Evolutionary conservation across 2,888 invertebrate species (phyloP), one percentile per base, ranked within the genome.

Genomic region (Brenthis hecate): DNA sequence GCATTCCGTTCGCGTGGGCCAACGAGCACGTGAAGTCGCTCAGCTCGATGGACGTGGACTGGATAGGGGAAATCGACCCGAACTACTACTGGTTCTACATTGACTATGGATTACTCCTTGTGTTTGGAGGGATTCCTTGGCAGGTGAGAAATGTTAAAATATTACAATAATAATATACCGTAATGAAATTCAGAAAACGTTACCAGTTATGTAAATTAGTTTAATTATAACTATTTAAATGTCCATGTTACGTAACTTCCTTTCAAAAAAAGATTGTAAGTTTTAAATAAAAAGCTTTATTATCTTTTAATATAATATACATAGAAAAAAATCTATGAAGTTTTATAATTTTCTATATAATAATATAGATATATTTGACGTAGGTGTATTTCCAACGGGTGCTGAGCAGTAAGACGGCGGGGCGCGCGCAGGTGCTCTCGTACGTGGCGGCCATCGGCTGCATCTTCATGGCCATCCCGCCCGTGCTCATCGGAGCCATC

Each of bases 121-220:
- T 99, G 60, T 98, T 99, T 80, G 99, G 99, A 19, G 99, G 99
- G 56, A 99, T 99, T 78, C 99, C 99, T 0, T 99, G 99, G 98
- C 98, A 99, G 95, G 96, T 96, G 36, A 80, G 28, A 19, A 11
- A 13, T 13, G 19, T n/a, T 47, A 47, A 43, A 19, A 1, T 14
- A 56, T 32, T 6, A 56, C 50, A 16, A 23, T 68, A 11, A 6
- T n/a, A 36, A 6, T 6, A n/a, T 53, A 53, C 0, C 14, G 1
- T 16, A 8, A 53, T 13, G 3, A 14, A 13, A 51, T 14, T 6
- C 16, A 16, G 16, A 53, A 3, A n/a, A 53, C 16, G 4, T 28
- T 28, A 28, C 28, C 28, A 28, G 28, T 4, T 28, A 28, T 23
- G 23, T 23, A 23, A 23, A 23, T 23, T 23, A 23, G 23, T 23